Base-by-base conservation (phyloP, 1,140 invertebrate genomes). In the Drosophila ficusphila region DNA sequence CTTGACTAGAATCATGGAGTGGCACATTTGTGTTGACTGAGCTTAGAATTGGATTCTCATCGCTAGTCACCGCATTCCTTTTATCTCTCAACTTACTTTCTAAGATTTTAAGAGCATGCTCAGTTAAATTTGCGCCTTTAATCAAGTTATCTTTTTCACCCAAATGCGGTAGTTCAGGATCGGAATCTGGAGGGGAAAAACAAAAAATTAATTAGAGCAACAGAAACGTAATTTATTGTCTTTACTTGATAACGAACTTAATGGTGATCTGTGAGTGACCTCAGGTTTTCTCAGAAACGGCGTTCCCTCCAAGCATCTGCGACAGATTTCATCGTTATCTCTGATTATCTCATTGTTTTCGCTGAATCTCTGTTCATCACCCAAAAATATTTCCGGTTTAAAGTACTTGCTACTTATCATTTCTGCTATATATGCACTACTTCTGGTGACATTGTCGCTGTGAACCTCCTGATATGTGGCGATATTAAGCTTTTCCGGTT, bases 391-490 rank as follows among this genome's bases (percentile, higher is more conserved):
- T 75, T 95, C 94, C 0, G 92, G 85, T 12, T 93, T 92, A 38
- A 95, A 92, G 51, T 92, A 91, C 47, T 93, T 91, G 62, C 93
- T 94, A 27, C 96, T 95, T 70, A 97, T 95, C 85, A 96, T 94
- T 91, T 97, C 96, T 0, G 96, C 96, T 11, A 97, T 92, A 90
- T 97, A 97, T 12, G 96, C 96, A 7, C 95, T 96, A 11, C 93
- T 93, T 39, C 51, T 52, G 0, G 91, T 90, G 4, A 92, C 92
- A 6, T 77, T 91, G 36, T 67, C 57, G 5, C 91, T 64, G 78
- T 97, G 95, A 1, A 95, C 95, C 51, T 96, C 94, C 44, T 94
- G 93, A 88, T 97, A 97, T 0, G 95, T 94, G 8, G 94, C 93
- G 12, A 97, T 92, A 9, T 92, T 91, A 0, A 97, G 92, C 56